These are phyloP conservation scores for Etheostoma nigrum DNA, from an alignment of 2,797 vertebrate species.

Conservation along the genomic window DNA sequence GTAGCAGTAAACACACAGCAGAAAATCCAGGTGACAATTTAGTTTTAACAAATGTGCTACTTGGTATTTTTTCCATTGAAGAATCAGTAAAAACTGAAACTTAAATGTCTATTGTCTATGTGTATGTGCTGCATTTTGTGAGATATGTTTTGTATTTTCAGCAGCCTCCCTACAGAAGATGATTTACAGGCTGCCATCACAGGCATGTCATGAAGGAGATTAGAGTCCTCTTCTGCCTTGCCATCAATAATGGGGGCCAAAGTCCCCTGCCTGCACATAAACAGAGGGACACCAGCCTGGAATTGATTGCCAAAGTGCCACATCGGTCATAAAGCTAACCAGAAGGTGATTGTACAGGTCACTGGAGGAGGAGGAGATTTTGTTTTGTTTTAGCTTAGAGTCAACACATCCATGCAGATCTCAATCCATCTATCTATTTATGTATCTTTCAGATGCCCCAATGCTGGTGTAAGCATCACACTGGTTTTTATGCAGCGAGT, in stretches of 20 bases:
- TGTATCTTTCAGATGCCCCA: not conserved
- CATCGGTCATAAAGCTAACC: slow-evolving; percentile 66
- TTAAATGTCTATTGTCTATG: not conserved
- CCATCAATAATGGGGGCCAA: slow-evolving; percentile 59
- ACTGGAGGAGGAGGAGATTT: slow-evolving; percentile 14
- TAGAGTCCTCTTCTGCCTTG: slow-evolving; percentile 44
- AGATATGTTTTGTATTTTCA: not conserved
- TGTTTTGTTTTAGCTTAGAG: slow-evolving; percentile 20
- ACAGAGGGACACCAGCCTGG: slow-evolving; percentile 35
- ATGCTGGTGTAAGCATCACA: slow-evolving; percentile 19
- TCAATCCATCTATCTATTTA: slow-evolving; percentile 27
- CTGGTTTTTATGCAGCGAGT: slow-evolving; percentile 29
- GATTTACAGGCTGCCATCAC: slow-evolving; percentile 54
- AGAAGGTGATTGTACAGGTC: slow-evolving; percentile 35
- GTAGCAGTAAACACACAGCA: not conserved
- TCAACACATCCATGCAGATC: slow-evolving; percentile 34
- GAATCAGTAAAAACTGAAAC: not conserved
- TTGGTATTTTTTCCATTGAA: not conserved
- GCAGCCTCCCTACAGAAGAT: slow-evolving; percentile 27
- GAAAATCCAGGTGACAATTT: accelerated
- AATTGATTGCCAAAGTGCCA: slow-evolving; percentile 60
- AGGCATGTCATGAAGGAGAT: slow-evolving; percentile 54
- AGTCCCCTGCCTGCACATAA: slow-evolving; percentile 55
- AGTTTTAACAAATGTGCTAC: not conserved
- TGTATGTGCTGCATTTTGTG: not conserved